phyloP scores from a whole-genome alignment of 2,113 vertebrate genomes.

The Nothocercus julius region DNA sequence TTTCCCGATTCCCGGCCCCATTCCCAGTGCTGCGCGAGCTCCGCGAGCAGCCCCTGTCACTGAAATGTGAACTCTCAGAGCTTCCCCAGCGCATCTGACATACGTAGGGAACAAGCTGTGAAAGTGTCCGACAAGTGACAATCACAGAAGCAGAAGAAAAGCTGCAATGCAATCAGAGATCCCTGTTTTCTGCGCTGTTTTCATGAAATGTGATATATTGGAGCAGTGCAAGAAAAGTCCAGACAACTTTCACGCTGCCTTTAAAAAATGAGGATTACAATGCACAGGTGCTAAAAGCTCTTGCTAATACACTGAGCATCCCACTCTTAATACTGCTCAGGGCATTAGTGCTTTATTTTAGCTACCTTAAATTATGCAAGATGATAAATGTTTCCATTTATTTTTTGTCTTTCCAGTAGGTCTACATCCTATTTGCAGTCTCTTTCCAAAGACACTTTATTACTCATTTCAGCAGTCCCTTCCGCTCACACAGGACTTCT shows the following conservation, averaged over 20 bases:
- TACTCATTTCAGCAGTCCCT: constrained; percentile 15
- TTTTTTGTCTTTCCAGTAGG: constrained; percentile 5
- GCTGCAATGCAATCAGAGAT: neutral
- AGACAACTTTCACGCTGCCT: neutral
- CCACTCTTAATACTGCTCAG: neutral
- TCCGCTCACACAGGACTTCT: constrained; percentile 45
- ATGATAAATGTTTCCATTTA: neutral
- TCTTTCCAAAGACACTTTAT: constrained; percentile 21
- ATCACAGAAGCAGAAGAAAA: neutral
- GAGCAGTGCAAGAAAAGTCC: neutral
- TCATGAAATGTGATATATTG: neutral
- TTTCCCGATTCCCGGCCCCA: neutral
- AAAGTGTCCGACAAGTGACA: neutral
- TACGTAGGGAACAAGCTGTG: neutral
- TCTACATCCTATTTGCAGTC: neutral
- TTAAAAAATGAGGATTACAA: neutral
- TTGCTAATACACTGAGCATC: neutral
- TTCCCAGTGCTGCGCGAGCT: neutral
- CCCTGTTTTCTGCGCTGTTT: neutral
- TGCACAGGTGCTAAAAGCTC: neutral
- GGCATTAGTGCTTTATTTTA: neutral
- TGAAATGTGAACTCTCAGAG: neutral
- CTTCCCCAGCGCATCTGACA: neutral
- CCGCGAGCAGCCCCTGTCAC: neutral
- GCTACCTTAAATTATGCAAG: neutral